These are phyloP conservation scores for Homarus gammarus DNA, from an alignment of 2,888 invertebrate genomes.

Conservation along the genomic window DNA sequence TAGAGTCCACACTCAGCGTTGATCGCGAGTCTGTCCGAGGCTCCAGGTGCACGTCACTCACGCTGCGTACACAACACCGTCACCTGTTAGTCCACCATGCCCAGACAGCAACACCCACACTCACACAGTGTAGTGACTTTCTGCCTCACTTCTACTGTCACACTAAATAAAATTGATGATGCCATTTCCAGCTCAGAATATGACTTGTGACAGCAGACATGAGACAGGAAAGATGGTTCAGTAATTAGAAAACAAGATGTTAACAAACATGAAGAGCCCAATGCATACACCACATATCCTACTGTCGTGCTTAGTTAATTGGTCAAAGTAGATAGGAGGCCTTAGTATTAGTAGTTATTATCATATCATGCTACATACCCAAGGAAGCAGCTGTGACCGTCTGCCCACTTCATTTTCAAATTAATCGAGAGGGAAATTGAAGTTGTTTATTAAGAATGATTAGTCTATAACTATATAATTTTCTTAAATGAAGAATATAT, in stretches of 20 bases:
- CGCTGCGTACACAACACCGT: slow-evolving; percentile 73
- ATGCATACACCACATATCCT: not conserved
- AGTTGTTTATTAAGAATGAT: not conserved
- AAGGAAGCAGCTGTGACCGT: not conserved
- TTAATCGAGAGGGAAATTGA: not conserved
- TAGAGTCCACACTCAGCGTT: slow-evolving; percentile 75
- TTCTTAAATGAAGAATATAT: no score
- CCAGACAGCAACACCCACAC: slow-evolving; percentile 30
- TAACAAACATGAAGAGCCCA: not conserved
- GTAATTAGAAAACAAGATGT: not conserved
- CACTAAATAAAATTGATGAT: not conserved
- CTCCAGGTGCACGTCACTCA: slow-evolving; percentile 76
- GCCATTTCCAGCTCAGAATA: not conserved
- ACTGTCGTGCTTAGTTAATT: not conserved
- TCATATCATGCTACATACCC: slow-evolving; percentile 3
- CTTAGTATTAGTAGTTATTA: not conserved
- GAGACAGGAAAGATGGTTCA: not conserved
- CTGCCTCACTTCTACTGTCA: not conserved
- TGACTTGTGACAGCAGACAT: slow-evolving; percentile 13
- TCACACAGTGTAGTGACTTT: slow-evolving; percentile 10
- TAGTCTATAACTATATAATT: not conserved
- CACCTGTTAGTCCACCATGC: slow-evolving; percentile 66
- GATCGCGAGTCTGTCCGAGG: slow-evolving; percentile 73
- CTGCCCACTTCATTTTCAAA: not conserved
- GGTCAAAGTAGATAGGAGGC: not conserved